phyloP scores from a whole-genome alignment of 2,888 invertebrate species.

The Morpho achilles region DNA sequence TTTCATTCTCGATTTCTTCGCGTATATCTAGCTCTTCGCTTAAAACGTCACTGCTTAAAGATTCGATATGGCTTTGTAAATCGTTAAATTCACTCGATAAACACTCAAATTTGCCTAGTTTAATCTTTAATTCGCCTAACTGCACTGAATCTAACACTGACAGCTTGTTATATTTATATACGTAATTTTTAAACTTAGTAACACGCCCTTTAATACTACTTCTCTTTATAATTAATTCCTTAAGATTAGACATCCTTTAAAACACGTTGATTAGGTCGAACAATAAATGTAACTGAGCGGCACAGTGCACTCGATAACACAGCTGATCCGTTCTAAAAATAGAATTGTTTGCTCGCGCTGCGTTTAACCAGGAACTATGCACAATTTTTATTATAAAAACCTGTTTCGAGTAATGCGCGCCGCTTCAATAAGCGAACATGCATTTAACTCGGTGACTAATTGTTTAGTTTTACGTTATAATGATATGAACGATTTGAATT shows the following conservation, averaged over 20 bases:
- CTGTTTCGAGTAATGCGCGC: not conserved
- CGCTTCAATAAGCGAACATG: not conserved
- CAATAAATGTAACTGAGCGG: not conserved
- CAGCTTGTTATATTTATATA: not conserved
- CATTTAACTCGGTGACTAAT: not conserved
- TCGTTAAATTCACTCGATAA: slow-evolving; percentile 1
- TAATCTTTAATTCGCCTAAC: too few species aligned
- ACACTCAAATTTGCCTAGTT: too few species aligned
- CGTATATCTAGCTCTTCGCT: not conserved
- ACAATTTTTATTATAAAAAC: not conserved
- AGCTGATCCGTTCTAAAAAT: not conserved
- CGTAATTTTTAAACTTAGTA: slow-evolving; percentile 10
- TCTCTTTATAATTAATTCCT: slow-evolving; percentile 3
- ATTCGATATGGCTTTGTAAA: not conserved
- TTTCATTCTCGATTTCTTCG: not conserved
- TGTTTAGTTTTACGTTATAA: not conserved
- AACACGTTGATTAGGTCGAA: not conserved
- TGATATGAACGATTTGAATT: not conserved
- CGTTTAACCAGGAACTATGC: too few species aligned
- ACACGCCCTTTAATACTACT: slow-evolving; percentile 9
- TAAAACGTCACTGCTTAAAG: not conserved
- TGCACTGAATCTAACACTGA: too few species aligned
- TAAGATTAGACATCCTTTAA: not conserved
- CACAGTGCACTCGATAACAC: not conserved
- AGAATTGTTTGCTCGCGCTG: not conserved